A percentile compares a stretch with the other conserved stretches of the same genome.
These are phyloP conservation scores for Tenebrio molitor DNA, from an alignment of 1,140 invertebrate genomes.

Conservation along the genomic window DNA sequence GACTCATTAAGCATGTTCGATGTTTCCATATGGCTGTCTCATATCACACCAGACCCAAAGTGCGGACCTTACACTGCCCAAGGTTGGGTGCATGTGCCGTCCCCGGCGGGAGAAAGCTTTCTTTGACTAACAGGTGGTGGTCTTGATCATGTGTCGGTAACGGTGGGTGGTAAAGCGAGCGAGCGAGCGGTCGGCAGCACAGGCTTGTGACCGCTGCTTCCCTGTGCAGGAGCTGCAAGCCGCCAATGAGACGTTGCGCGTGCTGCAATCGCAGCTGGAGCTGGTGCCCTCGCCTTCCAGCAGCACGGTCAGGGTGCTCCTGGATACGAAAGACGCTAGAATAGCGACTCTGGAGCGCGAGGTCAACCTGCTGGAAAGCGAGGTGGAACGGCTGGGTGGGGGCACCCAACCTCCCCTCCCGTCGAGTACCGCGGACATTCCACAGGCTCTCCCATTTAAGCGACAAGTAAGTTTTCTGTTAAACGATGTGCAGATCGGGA, in stretches of 20 bases:
- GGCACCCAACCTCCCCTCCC: slow-evolving; percentile 58
- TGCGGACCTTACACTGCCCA: slow-evolving; percentile 17
- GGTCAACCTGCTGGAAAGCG: slow-evolving; percentile 79
- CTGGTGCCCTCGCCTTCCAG: slow-evolving; percentile 79
- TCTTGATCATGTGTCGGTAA: slow-evolving; percentile 60
- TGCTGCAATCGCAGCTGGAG: slow-evolving; percentile 83
- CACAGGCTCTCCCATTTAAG: slow-evolving; percentile 73
- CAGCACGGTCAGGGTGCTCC: slow-evolving; percentile 80
- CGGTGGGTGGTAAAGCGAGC: slow-evolving; percentile 60
- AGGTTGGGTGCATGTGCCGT: slow-evolving; percentile 10
- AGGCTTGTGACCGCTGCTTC: slow-evolving; percentile 51
- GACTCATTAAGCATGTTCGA: slow-evolving; percentile 58
- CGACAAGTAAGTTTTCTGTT: slow-evolving; percentile 87
- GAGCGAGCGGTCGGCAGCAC: slow-evolving; percentile 52
- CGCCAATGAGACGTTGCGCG: slow-evolving; percentile 84
- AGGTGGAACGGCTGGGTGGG: slow-evolving; percentile 76
- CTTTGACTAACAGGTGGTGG: slow-evolving; percentile 29
- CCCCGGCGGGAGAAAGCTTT: neutral
- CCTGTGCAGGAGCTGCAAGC: slow-evolving; percentile 82
- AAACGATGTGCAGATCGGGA: slow-evolving; percentile 80
- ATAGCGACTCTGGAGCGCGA: slow-evolving; percentile 89
- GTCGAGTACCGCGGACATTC: slow-evolving; percentile 59
- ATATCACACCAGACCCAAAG: slow-evolving; percentile 29
- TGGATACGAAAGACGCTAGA: slow-evolving; percentile 87
- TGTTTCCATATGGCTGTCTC: slow-evolving; percentile 54